Evolutionary conservation across 2,888 invertebrate genomes (phyloP), one percentile per base, ranked within the genome.

Genomic region (Willowsia nigromaculata): DNA sequence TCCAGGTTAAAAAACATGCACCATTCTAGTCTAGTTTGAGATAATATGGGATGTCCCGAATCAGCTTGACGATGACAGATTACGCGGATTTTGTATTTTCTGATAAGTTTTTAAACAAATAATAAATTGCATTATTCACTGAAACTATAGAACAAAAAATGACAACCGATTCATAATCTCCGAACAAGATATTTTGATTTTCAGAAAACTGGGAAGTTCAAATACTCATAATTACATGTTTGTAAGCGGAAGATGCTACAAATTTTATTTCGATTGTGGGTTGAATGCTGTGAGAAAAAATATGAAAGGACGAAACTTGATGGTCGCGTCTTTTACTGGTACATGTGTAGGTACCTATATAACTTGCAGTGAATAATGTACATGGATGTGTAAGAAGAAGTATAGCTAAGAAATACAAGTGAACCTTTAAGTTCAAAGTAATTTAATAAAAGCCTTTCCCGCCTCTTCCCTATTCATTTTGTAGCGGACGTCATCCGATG

Each of bases 11-110:
- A 33, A 33, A 6, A 22, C 56, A 56, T 25, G 25, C 7, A 56
- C 33, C 27, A 65, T 33, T 33, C 13, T 33, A 11, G 7, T n/a
- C n/a, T 65, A 33, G 65, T 65, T 65, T 65, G 65, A 33, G 85
- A 65, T 62, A 53, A 53, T 59, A 88, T 88, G 87, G 87, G 87
- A 82, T 88, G 82, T 50, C 87, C 87, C 82, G 82, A 43, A 88
- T 59, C 56, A 18, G 43, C 33, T 88, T 81, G 80, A 62, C 80
- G 59, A 33, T 0, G 9, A 50, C 56, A 62, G 62, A 62, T 59
- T 56, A 78, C 33, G 33, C 56, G 56, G 56, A 53, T 33, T 18
- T 25, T 27, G 27, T 27, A 6, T 74, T 47, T 47, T 78, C 27
- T 71, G 6, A 5, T 37, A 18, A 59, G n/a, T 4, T 18, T 53